Evolutionary conservation across 2,888 invertebrate species (phyloP).

Genomic region (Seira ritae): DNA sequence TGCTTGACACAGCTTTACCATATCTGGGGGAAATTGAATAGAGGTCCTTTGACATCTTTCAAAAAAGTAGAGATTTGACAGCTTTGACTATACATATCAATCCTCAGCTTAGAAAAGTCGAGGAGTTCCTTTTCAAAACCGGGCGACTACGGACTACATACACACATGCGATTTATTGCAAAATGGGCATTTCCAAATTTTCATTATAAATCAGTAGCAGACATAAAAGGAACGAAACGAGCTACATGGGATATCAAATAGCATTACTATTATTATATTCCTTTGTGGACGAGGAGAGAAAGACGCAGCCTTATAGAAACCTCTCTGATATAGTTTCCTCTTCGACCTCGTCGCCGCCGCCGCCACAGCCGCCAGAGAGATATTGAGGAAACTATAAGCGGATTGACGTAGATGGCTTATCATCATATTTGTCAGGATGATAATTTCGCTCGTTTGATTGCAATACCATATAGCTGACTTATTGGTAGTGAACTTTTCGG

Average conservation of each 20-base stretch:
- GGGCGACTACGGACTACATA: not conserved
- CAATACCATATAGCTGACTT: slow-evolving; percentile 11
- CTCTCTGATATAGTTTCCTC: not conserved
- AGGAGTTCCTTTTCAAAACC: not conserved
- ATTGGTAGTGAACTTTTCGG: slow-evolving; percentile 7
- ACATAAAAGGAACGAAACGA: slow-evolving; percentile 14
- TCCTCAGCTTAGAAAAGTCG: not conserved
- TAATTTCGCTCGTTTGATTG: slow-evolving; percentile 56
- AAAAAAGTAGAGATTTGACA: slow-evolving; percentile 44
- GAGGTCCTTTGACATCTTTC: slow-evolving; percentile 46
- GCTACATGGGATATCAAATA: not conserved
- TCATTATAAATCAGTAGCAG: slow-evolving; percentile 2
- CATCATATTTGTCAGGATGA: slow-evolving; percentile 63
- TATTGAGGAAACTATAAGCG: slow-evolving; percentile 60
- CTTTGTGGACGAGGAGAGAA: not conserved
- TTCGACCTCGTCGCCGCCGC: not conserved
- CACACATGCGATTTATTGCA: not conserved
- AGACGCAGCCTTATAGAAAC: not conserved
- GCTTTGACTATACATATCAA: slow-evolving; percentile 34
- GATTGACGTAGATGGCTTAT: slow-evolving; percentile 65
- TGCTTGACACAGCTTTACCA: slow-evolving; percentile 18
- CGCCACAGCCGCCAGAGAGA: not conserved
- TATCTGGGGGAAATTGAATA: slow-evolving; percentile 57
- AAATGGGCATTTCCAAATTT: slow-evolving; percentile 13
- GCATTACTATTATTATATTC: no score